Percentiles rank a stretch among this genome's conserved stretches.
phyloP scores from a whole-genome alignment of 2,888 invertebrate species.

The Trichogramma evanescens region DNA sequence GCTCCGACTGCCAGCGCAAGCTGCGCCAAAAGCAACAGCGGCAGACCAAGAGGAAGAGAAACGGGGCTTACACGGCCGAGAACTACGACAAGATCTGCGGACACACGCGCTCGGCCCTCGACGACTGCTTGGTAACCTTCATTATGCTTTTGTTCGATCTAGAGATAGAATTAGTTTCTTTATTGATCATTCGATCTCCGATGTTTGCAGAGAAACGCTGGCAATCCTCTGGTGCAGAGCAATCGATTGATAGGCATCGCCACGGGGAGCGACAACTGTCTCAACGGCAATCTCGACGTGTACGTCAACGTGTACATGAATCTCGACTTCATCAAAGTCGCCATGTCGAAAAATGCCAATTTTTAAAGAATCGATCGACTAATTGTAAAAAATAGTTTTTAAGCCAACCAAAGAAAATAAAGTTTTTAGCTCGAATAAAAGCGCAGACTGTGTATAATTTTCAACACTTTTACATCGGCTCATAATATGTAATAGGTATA shows the following conservation, averaged over 20 bases:
- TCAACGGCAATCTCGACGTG: constrained; percentile 12
- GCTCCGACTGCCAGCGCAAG: constrained; percentile 5
- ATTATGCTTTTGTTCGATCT: background rate
- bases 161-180: background rate
- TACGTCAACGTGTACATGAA: constrained; percentile 14
- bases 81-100: constrained; percentile 16
- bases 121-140: constrained; percentile 16
- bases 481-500: too few species aligned
- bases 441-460: too few species aligned
- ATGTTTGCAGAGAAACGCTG: constrained; percentile 10
- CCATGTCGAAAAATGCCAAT: background rate
- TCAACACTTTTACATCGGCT: too few species aligned
- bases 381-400: too few species aligned
- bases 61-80: constrained; percentile 3
- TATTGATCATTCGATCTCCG: background rate
- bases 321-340: constrained; percentile 7
- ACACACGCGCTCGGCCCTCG: constrained; percentile 9
- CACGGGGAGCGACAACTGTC: constrained; percentile 12
- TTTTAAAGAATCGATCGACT: too few species aligned
- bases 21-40: constrained; percentile 2
- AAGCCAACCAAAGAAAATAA: too few species aligned
- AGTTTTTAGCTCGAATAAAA: too few species aligned
- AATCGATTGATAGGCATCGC: constrained; percentile 11
- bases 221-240: constrained; percentile 12
- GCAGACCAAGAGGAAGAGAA: background rate